Evolutionary conservation across 2,113 vertebrate genomes (phyloP), one percentile per base, ranked within the genome.

Genomic region (Tauraco erythrolophus): DNA sequence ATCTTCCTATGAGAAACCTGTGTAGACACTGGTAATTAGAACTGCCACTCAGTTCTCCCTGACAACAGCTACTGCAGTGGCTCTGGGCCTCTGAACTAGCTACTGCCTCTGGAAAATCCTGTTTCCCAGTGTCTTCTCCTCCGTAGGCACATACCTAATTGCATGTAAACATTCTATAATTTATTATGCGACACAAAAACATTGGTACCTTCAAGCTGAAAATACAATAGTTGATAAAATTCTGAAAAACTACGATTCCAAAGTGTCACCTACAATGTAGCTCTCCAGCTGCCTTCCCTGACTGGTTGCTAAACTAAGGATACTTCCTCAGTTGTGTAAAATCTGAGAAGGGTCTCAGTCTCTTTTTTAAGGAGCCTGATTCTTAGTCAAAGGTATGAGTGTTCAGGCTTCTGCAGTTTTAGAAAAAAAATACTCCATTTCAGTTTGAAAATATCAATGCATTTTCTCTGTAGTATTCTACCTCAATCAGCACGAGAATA

Each of bases 1-100:
- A 95, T 76, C 87, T 97, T 97, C 95, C 85, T 95, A 95, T 94
- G 95, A 98, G 96, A 92, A 98, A 93, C 94, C 93, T 84, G 88
- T 85, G 88, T 62, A 98, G 97, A 98, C 97, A 96, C 92, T 87
- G 97, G 97, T 98, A 98, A 98, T 98, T 98, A 98, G 98, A 97
- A 97, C 97, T 98, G 97, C 97, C 98, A 98, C 93, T 98, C 98
- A 98, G 96, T 56, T 87, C 94, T 92, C 89, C 84, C 83, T 96
- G 89, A 81, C 35, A 19, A 88, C 88, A 92, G 95, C 86, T 88
- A 25, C 96, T 94, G 91, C 89, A 93, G 50, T 78, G 85, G 74
- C 95, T 93, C 91, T 54, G 93, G 82, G 91, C 75, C 89, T 97
- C 96, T 96, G 91, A 95, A 95, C 94, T 92, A 95, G 87, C 89